A percentile compares a stretch with the other conserved stretches of the same genome.
phyloP scores from a whole-genome alignment of 2,113 vertebrate genomes.

The Corythaixoides concolor region DNA sequence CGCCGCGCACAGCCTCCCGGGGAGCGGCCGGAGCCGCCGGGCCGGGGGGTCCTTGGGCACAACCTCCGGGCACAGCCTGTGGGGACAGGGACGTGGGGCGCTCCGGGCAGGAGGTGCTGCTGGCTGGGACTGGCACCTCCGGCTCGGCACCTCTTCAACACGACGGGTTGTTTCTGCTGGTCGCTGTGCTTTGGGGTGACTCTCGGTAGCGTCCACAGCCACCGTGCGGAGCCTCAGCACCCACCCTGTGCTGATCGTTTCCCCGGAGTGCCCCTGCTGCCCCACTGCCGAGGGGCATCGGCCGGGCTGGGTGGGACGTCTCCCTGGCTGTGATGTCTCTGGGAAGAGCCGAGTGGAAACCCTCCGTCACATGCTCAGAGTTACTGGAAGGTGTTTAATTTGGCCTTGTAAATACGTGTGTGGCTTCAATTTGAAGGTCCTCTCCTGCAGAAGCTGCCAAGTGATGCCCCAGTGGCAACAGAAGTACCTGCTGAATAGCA shows the following conservation, averaged over 20 bases:
- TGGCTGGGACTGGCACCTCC: background rate
- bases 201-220: background rate
- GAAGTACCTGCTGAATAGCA: background rate
- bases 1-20: background rate
- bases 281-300: fast-evolving
- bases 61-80: too few relatives aligned
- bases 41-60: background rate
- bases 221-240: fast-evolving
- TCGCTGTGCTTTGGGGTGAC: fast-evolving
- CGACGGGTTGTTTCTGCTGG: fast-evolving
- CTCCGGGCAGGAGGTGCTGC: background rate
- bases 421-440: background rate
- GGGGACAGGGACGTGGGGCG: background rate
- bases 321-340: background rate
- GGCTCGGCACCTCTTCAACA: background rate
- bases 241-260: background rate
- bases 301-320: background rate
- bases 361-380: background rate
- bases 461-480: background rate
- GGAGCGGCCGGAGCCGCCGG: background rate
- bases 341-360: background rate
- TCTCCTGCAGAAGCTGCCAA: background rate
- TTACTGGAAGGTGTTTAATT: background rate
- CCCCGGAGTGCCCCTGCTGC: fast-evolving
- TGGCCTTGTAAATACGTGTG: background rate